Percentiles rank a stretch among this genome's conserved stretches.
Evolutionary conservation across 2,797 vertebrate genomes (phyloP).

Genomic region (Sebastes hubbsi): DNA sequence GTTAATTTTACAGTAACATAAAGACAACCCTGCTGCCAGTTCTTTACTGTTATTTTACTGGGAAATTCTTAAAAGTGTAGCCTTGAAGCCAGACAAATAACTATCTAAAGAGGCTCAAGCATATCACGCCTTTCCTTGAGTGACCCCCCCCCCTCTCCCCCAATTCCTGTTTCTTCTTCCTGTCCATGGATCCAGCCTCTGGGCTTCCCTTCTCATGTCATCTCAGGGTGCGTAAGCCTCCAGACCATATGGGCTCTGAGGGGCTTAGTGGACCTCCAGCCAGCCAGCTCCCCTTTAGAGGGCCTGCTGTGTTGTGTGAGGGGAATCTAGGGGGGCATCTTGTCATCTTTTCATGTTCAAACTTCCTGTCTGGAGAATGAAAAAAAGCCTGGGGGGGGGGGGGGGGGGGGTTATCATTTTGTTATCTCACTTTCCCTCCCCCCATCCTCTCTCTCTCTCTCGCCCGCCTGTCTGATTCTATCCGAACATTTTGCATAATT

Average conservation of each 20-base stretch:
- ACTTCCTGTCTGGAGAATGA: conserved; percentile 46
- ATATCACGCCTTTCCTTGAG: neutral
- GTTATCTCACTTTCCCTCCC: neutral
- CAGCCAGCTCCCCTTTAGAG: conserved; percentile 34
- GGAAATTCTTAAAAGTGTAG: too few relatives aligned
- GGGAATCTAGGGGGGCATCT: conserved; percentile 26
- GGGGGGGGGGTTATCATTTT: neutral
- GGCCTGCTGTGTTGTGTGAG: conserved; percentile 46
- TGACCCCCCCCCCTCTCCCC: neutral
- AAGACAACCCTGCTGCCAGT: too few relatives aligned
- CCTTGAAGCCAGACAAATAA: conserved; percentile 10
- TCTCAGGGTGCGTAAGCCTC: conserved; percentile 57
- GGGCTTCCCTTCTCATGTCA: conserved; percentile 51
- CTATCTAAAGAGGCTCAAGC: neutral
- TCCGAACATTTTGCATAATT: conserved; percentile 2
- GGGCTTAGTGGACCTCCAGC: conserved; percentile 69
- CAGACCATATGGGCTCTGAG: conserved; percentile 75
- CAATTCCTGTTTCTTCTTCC: conserved; percentile 23
- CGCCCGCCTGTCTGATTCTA: neutral
- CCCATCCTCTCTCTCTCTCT: too few relatives aligned
- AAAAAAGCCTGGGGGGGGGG: neutral
- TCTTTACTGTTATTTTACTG: too few relatives aligned
- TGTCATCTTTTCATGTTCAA: conserved; percentile 46
- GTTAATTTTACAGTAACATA: too few relatives aligned
- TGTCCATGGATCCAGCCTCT: conserved; percentile 32